phyloP scores from a whole-genome alignment of 2,113 vertebrate genomes.

The Thalassarche chlororhynchos region DNA sequence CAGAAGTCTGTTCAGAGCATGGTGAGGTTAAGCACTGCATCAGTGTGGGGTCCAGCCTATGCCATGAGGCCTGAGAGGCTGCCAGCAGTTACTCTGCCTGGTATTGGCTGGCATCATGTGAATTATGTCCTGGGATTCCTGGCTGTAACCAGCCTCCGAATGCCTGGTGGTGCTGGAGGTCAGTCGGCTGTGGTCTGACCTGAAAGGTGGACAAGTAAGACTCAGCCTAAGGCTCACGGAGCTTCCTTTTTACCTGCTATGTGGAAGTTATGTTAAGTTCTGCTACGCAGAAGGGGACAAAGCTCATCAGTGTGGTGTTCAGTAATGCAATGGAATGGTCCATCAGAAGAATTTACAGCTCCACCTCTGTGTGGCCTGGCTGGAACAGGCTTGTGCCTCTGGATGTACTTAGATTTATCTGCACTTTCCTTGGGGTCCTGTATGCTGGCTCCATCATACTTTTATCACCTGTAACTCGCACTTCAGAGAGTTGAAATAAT shows the following conservation, averaged over 20 bases:
- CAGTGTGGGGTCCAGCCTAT: too few species aligned
- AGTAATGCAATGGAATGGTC: rapidly evolving
- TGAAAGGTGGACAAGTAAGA: too few species aligned
- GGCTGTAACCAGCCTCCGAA: background rate
- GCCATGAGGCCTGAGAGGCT: background rate
- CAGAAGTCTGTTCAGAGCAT: background rate
- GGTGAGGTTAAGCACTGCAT: rapidly evolving
- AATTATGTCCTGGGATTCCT: background rate
- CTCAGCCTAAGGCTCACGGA: background rate
- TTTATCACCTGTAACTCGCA: rapidly evolving
- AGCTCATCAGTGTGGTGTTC: background rate
- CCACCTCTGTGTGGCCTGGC: background rate
- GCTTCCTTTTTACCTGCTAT: too few species aligned
- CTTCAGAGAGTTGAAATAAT: background rate
- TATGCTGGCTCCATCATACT: rapidly evolving
- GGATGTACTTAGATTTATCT: background rate
- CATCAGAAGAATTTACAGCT: background rate
- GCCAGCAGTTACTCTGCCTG: background rate
- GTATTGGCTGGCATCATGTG: background rate
- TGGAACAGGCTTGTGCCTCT: background rate
- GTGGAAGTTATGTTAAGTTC: too few species aligned
- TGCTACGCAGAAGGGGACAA: background rate
- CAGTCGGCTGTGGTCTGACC: background rate
- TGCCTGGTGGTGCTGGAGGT: background rate
- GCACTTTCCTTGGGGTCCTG: background rate